These are phyloP conservation scores for Pseudeuparius sepicola DNA, from an alignment of 2,888 invertebrate genomes.

Conservation along the genomic window DNA sequence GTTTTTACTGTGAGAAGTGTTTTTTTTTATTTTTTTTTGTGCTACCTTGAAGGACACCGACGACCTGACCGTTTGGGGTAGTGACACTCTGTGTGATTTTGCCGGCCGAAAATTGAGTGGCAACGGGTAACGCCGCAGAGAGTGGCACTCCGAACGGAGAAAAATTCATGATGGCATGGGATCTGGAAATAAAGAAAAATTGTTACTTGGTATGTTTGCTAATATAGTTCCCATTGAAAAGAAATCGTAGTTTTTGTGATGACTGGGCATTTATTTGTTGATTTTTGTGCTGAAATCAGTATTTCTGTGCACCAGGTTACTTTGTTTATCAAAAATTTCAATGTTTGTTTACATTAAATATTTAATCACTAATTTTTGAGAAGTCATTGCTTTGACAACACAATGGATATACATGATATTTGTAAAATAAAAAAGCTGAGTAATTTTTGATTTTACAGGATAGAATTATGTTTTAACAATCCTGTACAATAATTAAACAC, in stretches of 20 bases:
- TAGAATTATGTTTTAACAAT: too few species aligned
- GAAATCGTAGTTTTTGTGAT: too few species aligned
- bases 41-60: constrained; percentile 53
- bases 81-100: constrained; percentile 64
- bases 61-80: constrained; percentile 57
- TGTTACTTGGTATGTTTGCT: background rate
- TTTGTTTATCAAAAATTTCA: background rate
- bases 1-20: background rate
- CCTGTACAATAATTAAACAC: too few species aligned
- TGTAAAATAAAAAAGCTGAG: too few species aligned
- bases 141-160: constrained; percentile 56
- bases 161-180: constrained; percentile 57
- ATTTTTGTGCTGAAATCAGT: too few species aligned
- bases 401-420: too few species aligned
- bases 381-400: too few species aligned
- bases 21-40: too few species aligned
- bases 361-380: constrained; percentile 15
- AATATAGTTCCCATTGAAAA: too few species aligned
- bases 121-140: constrained; percentile 48
- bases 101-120: constrained; percentile 51
- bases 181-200: constrained; percentile 13
- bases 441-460: too few species aligned
- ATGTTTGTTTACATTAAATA: too few species aligned
- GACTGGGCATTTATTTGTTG: too few species aligned
- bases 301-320: background rate